These are phyloP conservation scores for Oxyura jamaicensis DNA, from an alignment of 2,113 vertebrate genomes.

Conservation along the genomic window DNA sequence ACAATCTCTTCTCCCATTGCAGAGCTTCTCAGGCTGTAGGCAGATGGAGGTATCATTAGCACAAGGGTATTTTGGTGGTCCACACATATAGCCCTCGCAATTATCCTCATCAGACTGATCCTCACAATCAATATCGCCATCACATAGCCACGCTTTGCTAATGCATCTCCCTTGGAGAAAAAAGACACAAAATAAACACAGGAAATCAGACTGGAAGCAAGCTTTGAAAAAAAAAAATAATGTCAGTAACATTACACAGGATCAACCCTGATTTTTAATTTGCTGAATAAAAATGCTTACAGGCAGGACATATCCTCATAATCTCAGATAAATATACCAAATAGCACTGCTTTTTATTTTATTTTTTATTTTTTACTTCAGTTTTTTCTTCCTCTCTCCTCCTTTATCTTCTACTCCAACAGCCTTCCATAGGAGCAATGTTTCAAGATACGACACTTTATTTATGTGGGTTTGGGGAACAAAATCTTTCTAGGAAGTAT, in stretches of 20 bases:
- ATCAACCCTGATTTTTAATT: neutral
- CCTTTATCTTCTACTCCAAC: neutral
- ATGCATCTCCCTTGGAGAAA: conserved; percentile 93
- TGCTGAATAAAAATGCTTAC: neutral
- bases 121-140: conserved; percentile 97
- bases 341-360: neutral
- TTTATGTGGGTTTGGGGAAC: neutral
- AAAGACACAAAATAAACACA: conserved; percentile 62
- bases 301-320: neutral
- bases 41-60: conserved; percentile 92
- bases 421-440: neutral
- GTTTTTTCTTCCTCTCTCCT: neutral
- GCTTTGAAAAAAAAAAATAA: neutral
- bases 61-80: conserved; percentile 95
- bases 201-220: conserved; percentile 52
- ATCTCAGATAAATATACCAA: neutral
- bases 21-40: conserved; percentile 94
- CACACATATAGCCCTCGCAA: conserved; percentile 90
- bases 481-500: neutral
- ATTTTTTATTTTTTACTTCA: neutral
- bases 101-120: conserved; percentile 96
- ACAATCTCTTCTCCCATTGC: conserved; percentile 93
- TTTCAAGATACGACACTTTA: neutral
- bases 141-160: conserved; percentile 98
- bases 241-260: neutral